These are phyloP conservation scores for Furnarius figulus DNA, from an alignment of 2,113 vertebrate genomes.

Conservation along the genomic window DNA sequence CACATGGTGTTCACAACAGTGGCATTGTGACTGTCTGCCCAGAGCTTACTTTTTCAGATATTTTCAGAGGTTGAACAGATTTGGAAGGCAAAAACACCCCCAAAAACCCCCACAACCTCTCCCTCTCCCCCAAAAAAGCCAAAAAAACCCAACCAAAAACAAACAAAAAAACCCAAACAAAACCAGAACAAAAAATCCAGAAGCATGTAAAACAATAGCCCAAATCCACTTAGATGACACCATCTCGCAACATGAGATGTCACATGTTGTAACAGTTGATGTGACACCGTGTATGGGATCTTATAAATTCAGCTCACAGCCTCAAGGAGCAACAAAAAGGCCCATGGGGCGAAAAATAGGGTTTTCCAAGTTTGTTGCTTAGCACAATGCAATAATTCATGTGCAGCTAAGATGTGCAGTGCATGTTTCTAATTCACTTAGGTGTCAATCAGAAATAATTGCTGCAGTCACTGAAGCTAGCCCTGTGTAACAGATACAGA, in stretches of 20 bases:
- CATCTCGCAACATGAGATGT: not conserved
- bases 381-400: not conserved
- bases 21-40: not conserved
- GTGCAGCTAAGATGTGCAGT: not conserved
- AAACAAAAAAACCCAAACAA: not conserved
- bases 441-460: conserved; percentile 44
- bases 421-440: not conserved
- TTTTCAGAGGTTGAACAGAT: not conserved
- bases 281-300: fast-evolving
- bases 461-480: not conserved
- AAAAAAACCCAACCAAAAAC: not conserved
- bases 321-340: not conserved
- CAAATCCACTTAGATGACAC: not conserved
- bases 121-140: too few species aligned
- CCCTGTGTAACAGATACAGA: not conserved
- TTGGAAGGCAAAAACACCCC: not conserved
- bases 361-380: not conserved
- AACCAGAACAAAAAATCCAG: fast-evolving
- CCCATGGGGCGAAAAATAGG: not conserved
- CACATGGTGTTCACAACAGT: not conserved
- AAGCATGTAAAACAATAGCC: not conserved
- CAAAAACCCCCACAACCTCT: not conserved
- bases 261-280: not conserved
- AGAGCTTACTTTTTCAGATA: not conserved
- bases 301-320: not conserved